Percentiles rank a stretch among this genome's conserved stretches.
phyloP scores from a whole-genome alignment of 2,797 vertebrate genomes.

The Anableps anableps region DNA sequence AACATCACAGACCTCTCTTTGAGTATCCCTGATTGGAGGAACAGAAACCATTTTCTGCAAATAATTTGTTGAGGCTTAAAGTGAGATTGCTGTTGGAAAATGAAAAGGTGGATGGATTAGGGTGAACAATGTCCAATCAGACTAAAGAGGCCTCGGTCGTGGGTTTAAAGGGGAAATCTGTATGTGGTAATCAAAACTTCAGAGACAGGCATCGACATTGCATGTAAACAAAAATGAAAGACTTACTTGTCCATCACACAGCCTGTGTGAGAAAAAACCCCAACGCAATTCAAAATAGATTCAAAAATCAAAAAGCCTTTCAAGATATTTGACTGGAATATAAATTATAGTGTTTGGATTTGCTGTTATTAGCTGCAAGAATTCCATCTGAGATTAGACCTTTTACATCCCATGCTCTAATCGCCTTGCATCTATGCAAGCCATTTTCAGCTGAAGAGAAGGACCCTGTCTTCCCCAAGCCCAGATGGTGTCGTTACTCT shows the following conservation, averaged over 20 bases:
- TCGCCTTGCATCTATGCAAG: conserved; percentile 77
- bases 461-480: conserved; percentile 76
- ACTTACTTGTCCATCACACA: background rate
- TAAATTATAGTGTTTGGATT: conserved; percentile 11
- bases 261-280: conserved; percentile 9
- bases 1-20: conserved; percentile 37
- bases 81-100: conserved; percentile 54
- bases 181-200: conserved; percentile 36
- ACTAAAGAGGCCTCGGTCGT: conserved; percentile 40
- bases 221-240: conserved; percentile 23
- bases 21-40: conserved; percentile 42
- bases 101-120: conserved; percentile 56
- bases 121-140: conserved; percentile 68
- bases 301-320: background rate
- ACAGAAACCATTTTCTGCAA: conserved; percentile 48
- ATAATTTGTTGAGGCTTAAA: conserved; percentile 50
- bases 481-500: conserved; percentile 86
- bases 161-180: conserved; percentile 36
- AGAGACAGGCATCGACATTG: conserved; percentile 8
- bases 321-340: background rate
- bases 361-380: conserved; percentile 50
- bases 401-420: conserved; percentile 79
- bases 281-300: background rate
- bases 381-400: conserved; percentile 52
- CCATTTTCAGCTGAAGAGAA: conserved; percentile 80